Percentiles rank a stretch among this genome's conserved stretches.
Conservation (phyloP, 2,797 vertebrate genomes). For the Sebastes itinus region DNA sequence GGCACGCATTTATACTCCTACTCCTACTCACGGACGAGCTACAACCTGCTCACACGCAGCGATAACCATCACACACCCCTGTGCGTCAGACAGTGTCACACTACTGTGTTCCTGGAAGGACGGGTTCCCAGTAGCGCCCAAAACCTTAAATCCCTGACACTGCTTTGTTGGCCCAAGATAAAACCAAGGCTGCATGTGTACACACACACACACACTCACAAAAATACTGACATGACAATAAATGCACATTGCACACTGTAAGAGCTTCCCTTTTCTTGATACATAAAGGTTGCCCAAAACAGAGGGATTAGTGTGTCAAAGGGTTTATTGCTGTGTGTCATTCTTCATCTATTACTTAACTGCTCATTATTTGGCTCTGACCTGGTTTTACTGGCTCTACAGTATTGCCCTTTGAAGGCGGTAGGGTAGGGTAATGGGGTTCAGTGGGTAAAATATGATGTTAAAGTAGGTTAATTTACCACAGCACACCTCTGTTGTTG, state of each 20-base stretch:
- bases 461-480: background rate
- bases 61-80: slow-evolving; percentile 41
- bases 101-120: slow-evolving; percentile 20
- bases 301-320: slow-evolving; percentile 1
- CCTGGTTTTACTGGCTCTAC: slow-evolving; percentile 1
- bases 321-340: background rate
- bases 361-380: slow-evolving; percentile 4
- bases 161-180: background rate
- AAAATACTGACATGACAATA: background rate
- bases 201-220: background rate
- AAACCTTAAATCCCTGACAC: slow-evolving; percentile 19
- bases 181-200: background rate
- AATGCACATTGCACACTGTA: background rate
- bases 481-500: background rate
- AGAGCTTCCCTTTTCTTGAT: background rate
- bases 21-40: background rate
- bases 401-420: background rate
- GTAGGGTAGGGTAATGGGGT: background rate
- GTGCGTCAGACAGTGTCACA: background rate
- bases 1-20: slow-evolving; percentile 12
- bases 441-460: background rate
- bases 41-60: slow-evolving; percentile 20
- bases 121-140: slow-evolving; percentile 32
- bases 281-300: slow-evolving; percentile 12
- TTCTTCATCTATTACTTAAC: background rate